A percentile compares a stretch with the other conserved stretches of the same genome.
Evolutionary conservation across 2,113 vertebrate species (phyloP).

Genomic region (Stictonetta naevosa): DNA sequence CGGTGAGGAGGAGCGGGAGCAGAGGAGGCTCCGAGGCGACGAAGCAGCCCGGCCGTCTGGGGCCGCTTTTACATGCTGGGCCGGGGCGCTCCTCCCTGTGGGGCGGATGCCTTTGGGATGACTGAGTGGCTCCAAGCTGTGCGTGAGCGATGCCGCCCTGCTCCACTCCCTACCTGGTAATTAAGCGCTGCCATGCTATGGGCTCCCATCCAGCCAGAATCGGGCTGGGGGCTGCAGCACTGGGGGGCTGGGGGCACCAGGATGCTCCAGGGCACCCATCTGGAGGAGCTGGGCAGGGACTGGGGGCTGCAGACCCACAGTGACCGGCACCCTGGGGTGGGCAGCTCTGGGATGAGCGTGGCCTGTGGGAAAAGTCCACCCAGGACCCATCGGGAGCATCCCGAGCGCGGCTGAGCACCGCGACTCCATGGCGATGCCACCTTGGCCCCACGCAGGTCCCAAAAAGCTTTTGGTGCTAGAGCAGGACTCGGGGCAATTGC

Average conservation of each 20-base stretch:
- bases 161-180: slow-evolving; percentile 48
- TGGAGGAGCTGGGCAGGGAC: fast-evolving
- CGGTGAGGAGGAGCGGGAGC: background rate
- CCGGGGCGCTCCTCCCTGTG: slow-evolving; percentile 43
- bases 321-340: background rate
- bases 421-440: fast-evolving
- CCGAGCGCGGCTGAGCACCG: fast-evolving
- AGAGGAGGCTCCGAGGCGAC: background rate
- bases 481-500: background rate
- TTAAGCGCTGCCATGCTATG: background rate
- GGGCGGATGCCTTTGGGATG: slow-evolving; percentile 61
- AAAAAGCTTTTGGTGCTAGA: background rate
- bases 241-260: fast-evolving
- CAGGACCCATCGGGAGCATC: fast-evolving
- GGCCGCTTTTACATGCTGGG: slow-evolving; percentile 47
- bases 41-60: background rate
- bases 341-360: background rate
- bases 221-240: background rate
- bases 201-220: background rate
- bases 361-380: background rate
- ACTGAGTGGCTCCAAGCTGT: slow-evolving; percentile 61
- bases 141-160: slow-evolving; percentile 36
- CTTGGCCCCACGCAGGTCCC: background rate
- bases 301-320: fast-evolving
- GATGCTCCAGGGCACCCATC: fast-evolving